phyloP scores from a whole-genome alignment of 2,113 vertebrate species.

The Cyanistes caeruleus region DNA sequence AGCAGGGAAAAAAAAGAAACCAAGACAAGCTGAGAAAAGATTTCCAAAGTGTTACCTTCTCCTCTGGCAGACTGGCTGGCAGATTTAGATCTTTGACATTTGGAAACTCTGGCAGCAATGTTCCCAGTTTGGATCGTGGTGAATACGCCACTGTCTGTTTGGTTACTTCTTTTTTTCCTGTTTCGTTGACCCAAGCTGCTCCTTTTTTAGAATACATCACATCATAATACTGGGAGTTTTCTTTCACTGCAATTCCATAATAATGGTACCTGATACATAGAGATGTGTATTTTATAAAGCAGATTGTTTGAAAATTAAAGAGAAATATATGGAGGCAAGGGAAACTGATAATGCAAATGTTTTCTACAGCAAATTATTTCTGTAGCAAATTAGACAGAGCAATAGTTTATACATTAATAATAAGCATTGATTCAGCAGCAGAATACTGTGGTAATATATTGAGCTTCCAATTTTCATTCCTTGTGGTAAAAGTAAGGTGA shows the following conservation, averaged over 20 bases:
- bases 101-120: constrained; percentile 98
- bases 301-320: not conserved
- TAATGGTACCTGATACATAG: constrained; percentile 91
- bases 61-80: constrained; percentile 95
- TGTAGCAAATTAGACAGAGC: not conserved
- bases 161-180: constrained; percentile 98
- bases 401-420: not conserved
- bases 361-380: not conserved
- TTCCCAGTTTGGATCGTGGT: constrained; percentile 98
- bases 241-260: constrained; percentile 98
- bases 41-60: constrained; percentile 91
- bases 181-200: constrained; percentile 98
- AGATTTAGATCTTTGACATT: constrained; percentile 99
- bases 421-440: not conserved
- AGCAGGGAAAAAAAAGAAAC: not conserved
- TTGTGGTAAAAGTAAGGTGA: constrained; percentile 49
- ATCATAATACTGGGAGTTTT: constrained; percentile 97
- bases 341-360: not conserved
- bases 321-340: not conserved
- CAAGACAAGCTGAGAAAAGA: constrained; percentile 36
- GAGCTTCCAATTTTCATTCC: constrained; percentile 31
- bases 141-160: constrained; percentile 99
- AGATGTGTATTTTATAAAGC: constrained; percentile 18
- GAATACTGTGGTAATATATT: not conserved
- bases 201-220: constrained; percentile 99